Percentiles rank a stretch among this genome's conserved stretches.
These are phyloP conservation scores for Pogonocherus hispidulus DNA, from an alignment of 2,888 invertebrate species.

Conservation along the genomic window DNA sequence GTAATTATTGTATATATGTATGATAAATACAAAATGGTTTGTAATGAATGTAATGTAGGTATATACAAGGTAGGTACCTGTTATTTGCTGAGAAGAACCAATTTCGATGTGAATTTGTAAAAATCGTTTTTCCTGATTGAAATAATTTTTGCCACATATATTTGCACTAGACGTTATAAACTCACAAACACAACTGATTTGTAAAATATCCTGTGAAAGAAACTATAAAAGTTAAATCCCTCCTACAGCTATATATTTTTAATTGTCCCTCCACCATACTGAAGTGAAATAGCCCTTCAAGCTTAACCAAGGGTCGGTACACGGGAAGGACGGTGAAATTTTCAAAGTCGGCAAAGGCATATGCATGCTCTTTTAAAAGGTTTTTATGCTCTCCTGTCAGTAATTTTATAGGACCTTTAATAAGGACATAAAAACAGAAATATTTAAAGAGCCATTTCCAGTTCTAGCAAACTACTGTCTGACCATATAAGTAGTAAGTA, in stretches of 20 bases:
- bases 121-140: no score
- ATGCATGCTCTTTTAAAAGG: constrained; percentile 53
- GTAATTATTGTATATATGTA: no score
- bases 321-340: constrained; percentile 51
- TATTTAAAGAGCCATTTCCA: constrained; percentile 48
- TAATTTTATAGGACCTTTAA: constrained; percentile 55
- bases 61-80: not conserved
- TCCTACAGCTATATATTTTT: constrained; percentile 66
- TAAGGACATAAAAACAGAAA: constrained; percentile 53
- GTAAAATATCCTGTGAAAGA: constrained; percentile 62
- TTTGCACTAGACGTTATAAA: constrained; percentile 51
- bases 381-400: constrained; percentile 54
- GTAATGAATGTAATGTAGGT: no score
- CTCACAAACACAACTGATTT: constrained; percentile 64
- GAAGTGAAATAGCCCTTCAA: constrained; percentile 59
- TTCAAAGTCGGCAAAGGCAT: constrained; percentile 52
- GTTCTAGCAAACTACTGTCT: constrained; percentile 23
- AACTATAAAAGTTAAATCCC: constrained; percentile 66
- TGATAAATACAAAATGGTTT: no score
- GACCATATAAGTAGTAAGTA: constrained; percentile 1
- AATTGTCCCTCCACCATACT: constrained; percentile 64
- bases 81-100: not conserved
- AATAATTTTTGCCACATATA: no score
- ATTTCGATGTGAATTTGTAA: no score
- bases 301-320: constrained; percentile 58